A percentile compares a stretch with the other conserved stretches of the same genome.
phyloP scores from a whole-genome alignment of 1,140 invertebrate genomes.

The Oreohelix idahoensis region DNA sequence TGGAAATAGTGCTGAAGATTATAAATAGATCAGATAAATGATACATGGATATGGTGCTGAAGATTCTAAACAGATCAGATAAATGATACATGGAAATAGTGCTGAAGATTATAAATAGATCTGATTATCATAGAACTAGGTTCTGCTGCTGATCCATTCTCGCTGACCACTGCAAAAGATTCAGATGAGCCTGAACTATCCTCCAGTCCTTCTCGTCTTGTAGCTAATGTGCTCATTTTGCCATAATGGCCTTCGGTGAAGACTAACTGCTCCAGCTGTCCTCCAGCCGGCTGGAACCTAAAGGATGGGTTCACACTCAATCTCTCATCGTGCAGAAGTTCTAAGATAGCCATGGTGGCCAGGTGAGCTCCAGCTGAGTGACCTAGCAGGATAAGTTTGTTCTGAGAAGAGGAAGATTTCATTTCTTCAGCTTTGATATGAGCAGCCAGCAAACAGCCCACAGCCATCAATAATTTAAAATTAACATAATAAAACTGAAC shows the following conservation, averaged over 20 bases:
- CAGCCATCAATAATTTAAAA: too few species aligned
- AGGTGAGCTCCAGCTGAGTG: constrained; percentile 71
- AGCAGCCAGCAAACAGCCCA: not conserved
- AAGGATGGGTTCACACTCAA: constrained; percentile 31
- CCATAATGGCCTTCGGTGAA: constrained; percentile 42
- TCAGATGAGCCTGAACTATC: constrained; percentile 60
- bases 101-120: too few species aligned
- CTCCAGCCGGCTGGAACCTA: constrained; percentile 11
- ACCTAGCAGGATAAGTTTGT: constrained; percentile 67
- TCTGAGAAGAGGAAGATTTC: constrained; percentile 49
- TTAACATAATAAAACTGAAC: too few species aligned
- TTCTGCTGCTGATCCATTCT: constrained; percentile 44
- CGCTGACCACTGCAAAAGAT: constrained; percentile 59
- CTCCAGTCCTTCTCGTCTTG: constrained; percentile 45
- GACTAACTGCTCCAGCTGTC: not conserved
- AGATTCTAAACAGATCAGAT: too few species aligned
- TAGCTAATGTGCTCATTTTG: constrained; percentile 4
- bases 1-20: too few species aligned
- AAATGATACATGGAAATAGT: too few species aligned
- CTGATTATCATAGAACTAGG: too few species aligned
- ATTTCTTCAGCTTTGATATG: not conserved
- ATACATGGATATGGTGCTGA: too few species aligned
- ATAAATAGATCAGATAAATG: too few species aligned
- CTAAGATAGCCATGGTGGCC: constrained; percentile 64
- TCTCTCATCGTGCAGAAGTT: constrained; percentile 62